Evolutionary conservation across 1,140 invertebrate genomes (phyloP).

Genomic region (Drosophila bocki): DNA sequence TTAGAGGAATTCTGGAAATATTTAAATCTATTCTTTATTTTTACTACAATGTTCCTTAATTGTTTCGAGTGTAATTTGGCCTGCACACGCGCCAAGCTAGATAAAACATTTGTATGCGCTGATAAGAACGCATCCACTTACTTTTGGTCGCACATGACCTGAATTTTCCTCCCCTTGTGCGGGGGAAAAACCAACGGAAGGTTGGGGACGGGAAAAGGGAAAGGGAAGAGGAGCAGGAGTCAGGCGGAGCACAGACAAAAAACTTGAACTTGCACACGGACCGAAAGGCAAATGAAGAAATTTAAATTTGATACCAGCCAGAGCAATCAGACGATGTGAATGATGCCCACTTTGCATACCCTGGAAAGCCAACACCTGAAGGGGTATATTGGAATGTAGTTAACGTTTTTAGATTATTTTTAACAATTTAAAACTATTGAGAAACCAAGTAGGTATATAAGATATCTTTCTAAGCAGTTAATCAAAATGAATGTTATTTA

Average conservation of each 20-base stretch:
- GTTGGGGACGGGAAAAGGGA: background rate
- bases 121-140: conserved; percentile 83
- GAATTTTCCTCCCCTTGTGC: conserved; percentile 57
- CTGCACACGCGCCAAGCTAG: conserved; percentile 73
- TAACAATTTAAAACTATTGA: background rate
- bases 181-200: conserved; percentile 3
- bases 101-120: conserved; percentile 83
- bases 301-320: conserved; percentile 72
- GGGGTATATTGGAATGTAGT: background rate
- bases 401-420: background rate
- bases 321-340: conserved; percentile 57
- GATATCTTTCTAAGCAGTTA: background rate
- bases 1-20: too few relatives aligned
- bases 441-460: background rate
- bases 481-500: background rate
- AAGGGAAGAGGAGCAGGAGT: conserved; percentile 5
- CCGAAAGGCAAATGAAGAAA: conserved; percentile 73
- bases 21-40: too few relatives aligned
- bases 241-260: conserved; percentile 49
- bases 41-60: too few relatives aligned
- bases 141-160: conserved; percentile 81
- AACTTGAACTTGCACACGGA: conserved; percentile 70
- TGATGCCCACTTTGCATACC: conserved; percentile 39
- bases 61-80: conserved; percentile 6
- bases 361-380: background rate